phyloP scores from a whole-genome alignment of 2,113 vertebrate genomes.

The Leptobrachium ailaonicum region DNA sequence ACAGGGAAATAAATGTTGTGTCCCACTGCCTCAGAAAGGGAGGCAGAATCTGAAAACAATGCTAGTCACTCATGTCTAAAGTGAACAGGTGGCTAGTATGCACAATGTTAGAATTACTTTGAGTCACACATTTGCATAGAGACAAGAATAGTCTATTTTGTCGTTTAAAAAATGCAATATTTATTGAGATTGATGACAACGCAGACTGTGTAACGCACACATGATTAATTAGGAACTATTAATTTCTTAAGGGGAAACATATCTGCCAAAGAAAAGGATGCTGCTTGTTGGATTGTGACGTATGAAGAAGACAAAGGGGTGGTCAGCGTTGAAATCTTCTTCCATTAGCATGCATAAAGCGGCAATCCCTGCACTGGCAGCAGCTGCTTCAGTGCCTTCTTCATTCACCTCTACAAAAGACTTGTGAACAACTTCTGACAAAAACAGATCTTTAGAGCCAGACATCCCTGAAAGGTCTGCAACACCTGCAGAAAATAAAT shows the following conservation, averaged over 20 bases:
- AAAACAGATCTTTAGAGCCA: slow-evolving; percentile 68
- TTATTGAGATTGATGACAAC: neutral
- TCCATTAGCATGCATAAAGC: slow-evolving; percentile 63
- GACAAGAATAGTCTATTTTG: neutral
- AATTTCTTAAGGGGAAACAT: slow-evolving; percentile 62
- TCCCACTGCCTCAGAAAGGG: too few relatives aligned
- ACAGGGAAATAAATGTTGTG: too few relatives aligned
- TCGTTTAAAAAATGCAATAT: neutral
- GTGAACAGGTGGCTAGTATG: too few relatives aligned
- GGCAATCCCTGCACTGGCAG: slow-evolving; percentile 74
- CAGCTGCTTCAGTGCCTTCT: slow-evolving; percentile 89
- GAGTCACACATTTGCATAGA: too few relatives aligned
- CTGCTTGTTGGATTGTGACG: slow-evolving; percentile 74
- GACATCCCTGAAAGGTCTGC: slow-evolving; percentile 89
- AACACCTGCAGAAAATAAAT: slow-evolving; percentile 70
- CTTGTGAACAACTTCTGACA: slow-evolving; percentile 85
- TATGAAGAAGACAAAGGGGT: slow-evolving; percentile 91
- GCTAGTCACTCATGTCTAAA: too few relatives aligned
- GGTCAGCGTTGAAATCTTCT: slow-evolving; percentile 78
- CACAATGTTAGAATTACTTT: too few relatives aligned
- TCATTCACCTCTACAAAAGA: slow-evolving; percentile 91
- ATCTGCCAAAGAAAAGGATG: slow-evolving; percentile 82
- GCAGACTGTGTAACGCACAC: neutral
- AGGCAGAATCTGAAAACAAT: too few relatives aligned
- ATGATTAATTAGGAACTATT: neutral